Evolutionary conservation across 2,113 vertebrate genomes (phyloP).

Genomic region (Capreolus pygargus): DNA sequence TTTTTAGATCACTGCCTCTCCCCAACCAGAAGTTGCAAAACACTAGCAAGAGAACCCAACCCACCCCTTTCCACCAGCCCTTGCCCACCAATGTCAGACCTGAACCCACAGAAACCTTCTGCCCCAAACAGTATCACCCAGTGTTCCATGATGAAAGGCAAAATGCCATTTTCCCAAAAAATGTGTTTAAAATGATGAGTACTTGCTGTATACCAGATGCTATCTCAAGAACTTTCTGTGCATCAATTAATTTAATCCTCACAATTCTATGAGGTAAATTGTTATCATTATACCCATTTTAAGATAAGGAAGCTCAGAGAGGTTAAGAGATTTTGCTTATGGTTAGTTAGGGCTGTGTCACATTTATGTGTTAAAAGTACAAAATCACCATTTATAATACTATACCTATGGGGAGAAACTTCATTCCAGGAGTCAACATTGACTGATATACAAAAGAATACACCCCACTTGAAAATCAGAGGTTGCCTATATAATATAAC

Average conservation of each 20-base stretch:
- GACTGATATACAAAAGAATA: background rate
- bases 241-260: background rate
- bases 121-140: background rate
- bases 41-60: background rate
- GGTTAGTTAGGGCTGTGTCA: background rate
- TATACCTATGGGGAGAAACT: background rate
- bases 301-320: background rate
- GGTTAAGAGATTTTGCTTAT: background rate
- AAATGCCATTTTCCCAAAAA: background rate
- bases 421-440: background rate
- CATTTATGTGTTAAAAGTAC: background rate
- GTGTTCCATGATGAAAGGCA: background rate
- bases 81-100: background rate
- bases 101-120: background rate
- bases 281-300: background rate
- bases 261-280: background rate
- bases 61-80: background rate
- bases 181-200: background rate
- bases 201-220: background rate
- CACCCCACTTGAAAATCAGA: background rate
- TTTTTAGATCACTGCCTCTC: background rate
- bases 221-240: background rate
- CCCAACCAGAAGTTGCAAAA: background rate
- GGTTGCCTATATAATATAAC: background rate
- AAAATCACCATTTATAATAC: background rate